Evolutionary conservation across 2,113 vertebrate genomes (phyloP).

Genomic region (Rutilus rutilus): DNA sequence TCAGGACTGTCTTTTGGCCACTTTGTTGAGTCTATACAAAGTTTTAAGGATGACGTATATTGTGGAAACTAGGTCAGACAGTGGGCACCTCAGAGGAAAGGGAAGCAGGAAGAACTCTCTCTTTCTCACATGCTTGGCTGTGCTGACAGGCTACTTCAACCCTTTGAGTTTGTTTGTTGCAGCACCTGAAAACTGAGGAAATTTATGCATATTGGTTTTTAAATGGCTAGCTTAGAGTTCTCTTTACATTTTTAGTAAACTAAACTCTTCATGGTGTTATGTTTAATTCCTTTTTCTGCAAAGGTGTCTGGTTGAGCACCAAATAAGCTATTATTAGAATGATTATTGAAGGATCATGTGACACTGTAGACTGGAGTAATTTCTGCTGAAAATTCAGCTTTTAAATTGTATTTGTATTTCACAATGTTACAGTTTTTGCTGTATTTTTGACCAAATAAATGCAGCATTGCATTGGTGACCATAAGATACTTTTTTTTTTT

Average conservation of each 20-base stretch:
- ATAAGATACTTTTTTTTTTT: not conserved
- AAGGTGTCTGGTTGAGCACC: too few species aligned
- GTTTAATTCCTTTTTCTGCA: conserved; percentile 29
- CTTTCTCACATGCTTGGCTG: conserved; percentile 10
- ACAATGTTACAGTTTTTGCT: not conserved
- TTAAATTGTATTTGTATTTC: not conserved
- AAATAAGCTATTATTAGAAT: too few species aligned
- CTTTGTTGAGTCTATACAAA: conserved; percentile 48
- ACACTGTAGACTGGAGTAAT: not conserved
- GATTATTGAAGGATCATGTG: not conserved
- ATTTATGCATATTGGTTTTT: not conserved
- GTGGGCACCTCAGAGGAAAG: conserved; percentile 63
- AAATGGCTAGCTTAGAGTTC: not conserved
- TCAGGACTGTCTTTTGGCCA: not conserved
- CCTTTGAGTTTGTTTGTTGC: not conserved
- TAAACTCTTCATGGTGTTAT: not conserved
- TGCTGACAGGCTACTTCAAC: not conserved
- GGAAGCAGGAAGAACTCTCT: conserved; percentile 26
- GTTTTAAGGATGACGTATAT: conserved; percentile 66
- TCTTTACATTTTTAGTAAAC: conserved; percentile 3
- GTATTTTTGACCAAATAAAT: not conserved
- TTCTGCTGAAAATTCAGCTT: not conserved
- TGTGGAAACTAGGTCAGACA: conserved; percentile 78
- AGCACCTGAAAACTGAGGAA: not conserved
- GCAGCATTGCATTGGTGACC: not conserved